Evolutionary conservation across 2,888 invertebrate species (phyloP), one percentile per base, ranked within the genome.

Genomic region (Tenthredo notha): DNA sequence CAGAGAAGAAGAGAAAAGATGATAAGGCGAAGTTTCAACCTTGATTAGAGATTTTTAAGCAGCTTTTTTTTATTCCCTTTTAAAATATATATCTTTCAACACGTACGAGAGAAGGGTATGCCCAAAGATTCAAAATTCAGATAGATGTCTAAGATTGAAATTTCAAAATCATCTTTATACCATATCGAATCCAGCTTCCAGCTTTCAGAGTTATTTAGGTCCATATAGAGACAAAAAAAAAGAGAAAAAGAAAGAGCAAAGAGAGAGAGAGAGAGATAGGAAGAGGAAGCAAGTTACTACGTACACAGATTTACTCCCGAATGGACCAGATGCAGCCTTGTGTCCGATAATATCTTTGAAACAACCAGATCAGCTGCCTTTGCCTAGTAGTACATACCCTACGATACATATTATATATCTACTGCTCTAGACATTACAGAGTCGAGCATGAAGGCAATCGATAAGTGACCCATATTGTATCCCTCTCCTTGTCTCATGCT

Each of bases 381-480:
- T 80, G 61, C 58, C 58, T 61, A 54, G 65, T 50, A 21, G 50
- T 29, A 77, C 47, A 10, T 25, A 47, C 25, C 25, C 33, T 75
- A 75, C 75, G 21, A 40, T n/a, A 29, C 21, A 9, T 74, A 74
- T 43, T 61, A 61, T 61, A 61, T 25, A 54, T 18, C 25, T 5
- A 58, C 54, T 54, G n/a, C 9, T 29, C 67, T 43, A 65, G 83
- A 70, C 70, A 83, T 83, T 83, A 70, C 86, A 85, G 87, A 87
- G 89, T 89, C 89, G 89, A 90, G 89, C 88, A 90, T 90, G 47
- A 50, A 89, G 90, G 90, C 90, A 92, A 92, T 92, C 92, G 91
- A 92, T 92, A 92, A 90, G 90, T 92, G 92, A 92, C 92, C 92
- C 91, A 92, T 92, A 92, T 92, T 91, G 91, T 88, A 84, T 80